phyloP scores from a whole-genome alignment of 92 coral and sea anemone species.

The Porites divaricata region DNA sequence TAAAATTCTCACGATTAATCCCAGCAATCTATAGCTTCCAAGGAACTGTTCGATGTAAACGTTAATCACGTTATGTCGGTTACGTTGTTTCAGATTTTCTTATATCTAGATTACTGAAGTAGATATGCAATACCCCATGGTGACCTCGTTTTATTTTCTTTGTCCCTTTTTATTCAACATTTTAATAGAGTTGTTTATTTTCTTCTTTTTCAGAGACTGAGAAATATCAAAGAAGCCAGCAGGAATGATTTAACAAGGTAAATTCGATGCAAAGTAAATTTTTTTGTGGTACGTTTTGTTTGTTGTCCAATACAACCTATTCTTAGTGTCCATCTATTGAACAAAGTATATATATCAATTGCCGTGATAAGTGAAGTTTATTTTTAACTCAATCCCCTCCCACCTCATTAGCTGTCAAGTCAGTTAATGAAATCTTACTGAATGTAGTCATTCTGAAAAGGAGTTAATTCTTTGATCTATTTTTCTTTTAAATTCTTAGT shows the following conservation, averaged over 20 bases:
- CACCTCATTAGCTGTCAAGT: not conserved
- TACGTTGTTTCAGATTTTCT: not conserved
- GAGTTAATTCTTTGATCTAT: not conserved
- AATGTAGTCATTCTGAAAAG: too few relatives aligned
- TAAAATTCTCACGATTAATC: too few relatives aligned
- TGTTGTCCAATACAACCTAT: too few relatives aligned
- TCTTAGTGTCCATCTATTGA: not conserved
- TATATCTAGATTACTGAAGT: not conserved
- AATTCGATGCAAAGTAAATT: not conserved
- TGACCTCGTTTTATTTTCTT: not conserved
- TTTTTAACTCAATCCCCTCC: not conserved
- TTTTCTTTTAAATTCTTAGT: too few relatives aligned
- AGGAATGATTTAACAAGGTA: conserved; percentile 59
- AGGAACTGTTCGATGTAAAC: too few relatives aligned
- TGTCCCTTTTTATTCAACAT: not conserved
- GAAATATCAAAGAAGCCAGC: conserved; percentile 61
- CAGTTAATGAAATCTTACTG: not conserved
- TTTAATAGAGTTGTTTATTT: conserved; percentile 2
- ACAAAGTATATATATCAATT: not conserved
- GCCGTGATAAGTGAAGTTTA: not conserved
- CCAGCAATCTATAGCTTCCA: too few relatives aligned
- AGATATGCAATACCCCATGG: not conserved
- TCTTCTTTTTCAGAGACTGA: conserved; percentile 46
- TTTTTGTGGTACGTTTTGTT: not conserved
- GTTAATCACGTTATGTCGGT: not conserved